A percentile compares a stretch with the other conserved stretches of the same genome.
Evolutionary conservation across 2,888 invertebrate species (phyloP).

Genomic region (Troglohyphantes excavatus): DNA sequence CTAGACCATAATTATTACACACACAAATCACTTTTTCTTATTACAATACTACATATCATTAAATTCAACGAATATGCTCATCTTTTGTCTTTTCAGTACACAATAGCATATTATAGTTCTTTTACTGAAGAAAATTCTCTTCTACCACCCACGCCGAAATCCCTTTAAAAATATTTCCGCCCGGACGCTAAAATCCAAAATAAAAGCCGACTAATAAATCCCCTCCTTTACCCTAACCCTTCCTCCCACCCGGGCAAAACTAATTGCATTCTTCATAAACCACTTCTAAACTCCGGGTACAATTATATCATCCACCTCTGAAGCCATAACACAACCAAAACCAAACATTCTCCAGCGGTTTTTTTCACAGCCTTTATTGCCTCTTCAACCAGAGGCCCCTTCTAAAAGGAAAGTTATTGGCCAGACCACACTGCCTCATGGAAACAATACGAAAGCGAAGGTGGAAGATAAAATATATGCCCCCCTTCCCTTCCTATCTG

Average conservation of each 20-base stretch:
- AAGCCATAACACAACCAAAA: conserved; percentile 56
- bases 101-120: too few species aligned
- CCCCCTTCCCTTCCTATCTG: conserved; percentile 17
- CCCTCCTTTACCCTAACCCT: background rate
- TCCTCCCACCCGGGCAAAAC: conserved; percentile 25
- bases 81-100: too few species aligned
- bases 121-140: background rate
- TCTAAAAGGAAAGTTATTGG: conserved; percentile 78
- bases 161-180: conserved; percentile 28
- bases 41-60: too few species aligned
- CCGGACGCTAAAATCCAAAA: conserved; percentile 58
- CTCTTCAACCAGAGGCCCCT: conserved; percentile 26
- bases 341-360: conserved; percentile 58
- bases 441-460: conserved; percentile 76
- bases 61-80: too few species aligned
- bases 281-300: conserved; percentile 69
- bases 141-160: background rate
- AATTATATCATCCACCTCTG: conserved; percentile 62
- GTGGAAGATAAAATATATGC: conserved; percentile 72
- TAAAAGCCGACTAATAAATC: conserved; percentile 63
- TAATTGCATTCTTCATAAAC: conserved; percentile 78
- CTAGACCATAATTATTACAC: too few species aligned
- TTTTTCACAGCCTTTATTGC: conserved; percentile 64
- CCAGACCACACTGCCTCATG: conserved; percentile 21
- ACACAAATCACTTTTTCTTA: too few species aligned